Base-by-base conservation (phyloP, 2,888 invertebrate species). In the Hyposoter didymator region DNA sequence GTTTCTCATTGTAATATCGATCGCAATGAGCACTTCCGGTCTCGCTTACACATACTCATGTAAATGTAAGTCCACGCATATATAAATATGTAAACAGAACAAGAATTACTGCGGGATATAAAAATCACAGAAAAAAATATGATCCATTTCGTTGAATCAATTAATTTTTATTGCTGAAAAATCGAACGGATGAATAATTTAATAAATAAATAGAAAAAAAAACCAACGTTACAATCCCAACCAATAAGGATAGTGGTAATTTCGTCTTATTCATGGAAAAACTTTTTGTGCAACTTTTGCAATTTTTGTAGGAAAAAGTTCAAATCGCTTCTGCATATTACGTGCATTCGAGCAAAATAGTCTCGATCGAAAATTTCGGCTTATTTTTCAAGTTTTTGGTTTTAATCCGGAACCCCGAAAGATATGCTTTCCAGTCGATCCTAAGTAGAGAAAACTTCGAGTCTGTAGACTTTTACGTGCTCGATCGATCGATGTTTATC, bases 1-100 rank as follows among this genome's bases (percentile, higher is more conserved):
- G 87, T 84, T 81, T 81, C 72, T 82, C 86, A 72, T 87, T 75
- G 72, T 84, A 84, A 86, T 88, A 88, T 89, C 86, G 89, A 89
- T 87, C 88, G 85, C 52, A 72, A 73, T 32, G 59, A 17, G 28
- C 69, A 59, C 74, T 52, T 45, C 79, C 69, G 10, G 64, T 84
- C 70, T 49, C 12, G 17, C 17, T 28, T 47, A 7, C 6, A 12
- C 28, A 12, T 28, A 17, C 32, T 22, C 17, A 32, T 3, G 14
- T 52, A 52, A 19, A 19, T 52, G 47, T 5, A 35, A 49, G 14
- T n/a, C 14, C 28, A n/a, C 45, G n/a, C 3, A 47, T 47, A 52
- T 59, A 59, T 14, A 28, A 28, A 28, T 28, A 5, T 59, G 14
- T 28, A 14, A 59, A 28, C 0, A 6, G 59, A 14, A 59, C 10